A percentile compares a stretch with the other conserved stretches of the same genome.
These are phyloP conservation scores for Latheticus oryzae DNA, from an alignment of 2,888 invertebrate genomes.

Conservation along the genomic window DNA sequence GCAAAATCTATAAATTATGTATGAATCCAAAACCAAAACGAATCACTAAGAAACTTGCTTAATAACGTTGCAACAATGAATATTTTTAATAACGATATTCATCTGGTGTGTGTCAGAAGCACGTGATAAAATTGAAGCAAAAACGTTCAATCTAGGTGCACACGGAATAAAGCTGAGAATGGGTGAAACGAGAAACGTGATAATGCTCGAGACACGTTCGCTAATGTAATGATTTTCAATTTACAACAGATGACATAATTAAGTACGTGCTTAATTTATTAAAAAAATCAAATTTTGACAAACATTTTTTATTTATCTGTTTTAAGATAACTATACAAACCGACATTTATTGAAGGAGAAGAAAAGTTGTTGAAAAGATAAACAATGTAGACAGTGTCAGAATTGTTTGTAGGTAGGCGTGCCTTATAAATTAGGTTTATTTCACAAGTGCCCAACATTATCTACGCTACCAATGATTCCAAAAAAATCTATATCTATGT, in stretches of 20 bases:
- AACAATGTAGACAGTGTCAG: too few relatives aligned
- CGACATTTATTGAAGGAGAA: too few relatives aligned
- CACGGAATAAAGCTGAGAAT: conserved; percentile 25
- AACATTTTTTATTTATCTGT: too few relatives aligned
- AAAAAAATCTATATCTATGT: too few relatives aligned
- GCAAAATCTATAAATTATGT: conserved; percentile 38
- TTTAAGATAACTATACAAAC: too few relatives aligned
- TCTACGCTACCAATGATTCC: too few relatives aligned
- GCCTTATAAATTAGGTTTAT: too few relatives aligned
- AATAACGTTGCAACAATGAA: conserved; percentile 48
- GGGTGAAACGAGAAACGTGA: conserved; percentile 40
- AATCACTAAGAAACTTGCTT: conserved; percentile 46
- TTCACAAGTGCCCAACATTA: too few relatives aligned
- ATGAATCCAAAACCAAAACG: conserved; percentile 35
- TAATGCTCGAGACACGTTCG: conserved; percentile 35
- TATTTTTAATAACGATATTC: conserved; percentile 46
- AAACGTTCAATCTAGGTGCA: conserved; percentile 39
- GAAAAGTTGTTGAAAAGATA: too few relatives aligned
- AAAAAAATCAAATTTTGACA: too few relatives aligned
- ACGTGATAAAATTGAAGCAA: conserved; percentile 43
- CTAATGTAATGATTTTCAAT: conserved; percentile 41
- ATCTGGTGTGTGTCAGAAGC: conserved; percentile 38
- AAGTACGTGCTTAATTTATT: conserved; percentile 42
- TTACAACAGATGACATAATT: conserved; percentile 36
- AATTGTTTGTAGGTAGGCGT: too few relatives aligned